These are phyloP conservation scores for Pararge aegeria DNA, from an alignment of 1,140 invertebrate genomes.

Conservation along the genomic window DNA sequence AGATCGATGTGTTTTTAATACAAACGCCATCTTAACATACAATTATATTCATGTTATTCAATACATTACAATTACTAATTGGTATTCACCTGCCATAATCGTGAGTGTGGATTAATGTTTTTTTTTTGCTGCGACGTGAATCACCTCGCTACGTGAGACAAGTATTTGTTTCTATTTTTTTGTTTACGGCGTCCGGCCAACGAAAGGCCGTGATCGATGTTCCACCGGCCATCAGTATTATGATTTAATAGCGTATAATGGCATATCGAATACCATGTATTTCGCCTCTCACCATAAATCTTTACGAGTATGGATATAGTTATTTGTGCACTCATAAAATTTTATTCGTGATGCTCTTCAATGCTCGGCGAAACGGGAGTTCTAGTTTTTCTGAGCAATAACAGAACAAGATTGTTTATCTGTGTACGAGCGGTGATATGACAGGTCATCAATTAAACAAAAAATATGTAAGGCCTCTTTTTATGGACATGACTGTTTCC, in stretches of 20 bases:
- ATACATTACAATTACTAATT: background rate
- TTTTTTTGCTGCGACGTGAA: background rate
- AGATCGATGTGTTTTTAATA: no score
- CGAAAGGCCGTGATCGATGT: background rate
- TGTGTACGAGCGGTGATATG: background rate
- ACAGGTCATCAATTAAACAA: no score
- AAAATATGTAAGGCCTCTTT: no score
- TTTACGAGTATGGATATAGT: conserved; percentile 10
- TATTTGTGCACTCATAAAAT: conserved; percentile 7
- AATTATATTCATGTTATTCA: background rate
- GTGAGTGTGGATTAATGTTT: background rate
- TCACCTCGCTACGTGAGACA: conserved; percentile 14
- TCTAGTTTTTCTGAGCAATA: background rate
- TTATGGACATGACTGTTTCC: no score
- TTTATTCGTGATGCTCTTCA: background rate
- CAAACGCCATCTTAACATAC: no score
- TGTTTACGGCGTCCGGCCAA: background rate
- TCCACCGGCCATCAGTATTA: background rate
- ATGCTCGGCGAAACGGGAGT: background rate
- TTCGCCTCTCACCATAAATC: background rate
- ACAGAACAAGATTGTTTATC: background rate
- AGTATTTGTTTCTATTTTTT: conserved; percentile 15
- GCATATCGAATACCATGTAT: conserved; percentile 2
- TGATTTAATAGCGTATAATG: conserved; percentile 18
- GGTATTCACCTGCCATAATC: conserved; percentile 14